Percentiles rank a stretch among this genome's conserved stretches.
Conservation (phyloP, 2,888 invertebrate species). For the Dynastes maya region DNA sequence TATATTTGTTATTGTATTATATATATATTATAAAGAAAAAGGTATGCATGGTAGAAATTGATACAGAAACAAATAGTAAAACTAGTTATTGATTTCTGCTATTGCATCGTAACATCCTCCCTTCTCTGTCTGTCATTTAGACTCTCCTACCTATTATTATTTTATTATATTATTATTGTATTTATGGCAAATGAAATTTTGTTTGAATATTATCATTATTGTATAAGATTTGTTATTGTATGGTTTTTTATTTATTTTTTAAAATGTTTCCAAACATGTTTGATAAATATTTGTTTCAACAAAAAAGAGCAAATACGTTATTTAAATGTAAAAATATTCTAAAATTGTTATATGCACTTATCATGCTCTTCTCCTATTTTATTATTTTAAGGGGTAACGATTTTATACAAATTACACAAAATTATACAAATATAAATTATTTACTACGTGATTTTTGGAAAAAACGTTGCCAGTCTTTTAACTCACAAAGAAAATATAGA, state of each 20-base stretch:
- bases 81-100: constrained; percentile 19
- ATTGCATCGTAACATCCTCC: constrained; percentile 27
- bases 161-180: constrained; percentile 23
- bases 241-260: constrained; percentile 46
- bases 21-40: constrained; percentile 49
- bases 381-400: too few relatives aligned
- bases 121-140: constrained; percentile 40
- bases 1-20: constrained; percentile 59
- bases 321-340: neutral
- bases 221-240: constrained; percentile 49
- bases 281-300: constrained; percentile 13
- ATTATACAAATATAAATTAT: too few relatives aligned
- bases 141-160: constrained; percentile 44
- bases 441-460: too few relatives aligned
- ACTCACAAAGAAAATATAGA: too few relatives aligned
- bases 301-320: neutral
- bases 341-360: too few relatives aligned
- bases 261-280: constrained; percentile 10
- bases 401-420: too few relatives aligned
- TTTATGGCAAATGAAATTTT: constrained; percentile 50
- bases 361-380: too few relatives aligned
- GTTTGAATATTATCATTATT: constrained; percentile 48
- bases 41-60: constrained; percentile 22
- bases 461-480: too few relatives aligned
- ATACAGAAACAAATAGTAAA: neutral